Evolutionary conservation across 2,888 invertebrate genomes (phyloP), one percentile per base, ranked within the genome.

Genomic region (Magallana nippona): DNA sequence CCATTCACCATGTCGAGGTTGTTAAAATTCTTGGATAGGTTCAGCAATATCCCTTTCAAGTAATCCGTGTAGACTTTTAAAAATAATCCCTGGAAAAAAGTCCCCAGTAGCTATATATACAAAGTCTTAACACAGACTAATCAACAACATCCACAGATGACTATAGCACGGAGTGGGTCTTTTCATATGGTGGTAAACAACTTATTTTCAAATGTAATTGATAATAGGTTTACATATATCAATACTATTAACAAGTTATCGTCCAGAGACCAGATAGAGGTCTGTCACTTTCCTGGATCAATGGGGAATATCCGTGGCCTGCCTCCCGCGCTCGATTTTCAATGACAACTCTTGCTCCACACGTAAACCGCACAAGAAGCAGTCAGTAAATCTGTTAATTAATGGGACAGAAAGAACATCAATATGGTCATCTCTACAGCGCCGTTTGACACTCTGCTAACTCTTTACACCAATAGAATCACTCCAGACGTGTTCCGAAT

Each of bases 331-430:
- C 27, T 71, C 71, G 71, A 71, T 71, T 71, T 71, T 71, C 71
- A 71, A 71, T 71, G 71, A 71, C 71, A 71, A 71, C 71, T 71
- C 71, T 71, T 32, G 22, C 32, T 27, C 71, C 27, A 71, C 71
- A 71, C 71, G 71, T 71, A 27, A 22, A 71, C 71, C 27, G 71
- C 71, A 13, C 27, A 15, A 32, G 71, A 71, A 71, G 71, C 13
- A 71, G 71, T 71, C 71, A 10, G 71, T 71, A 71, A 27, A 71
- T 71, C 71, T 71, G 71, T 71, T 71, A 44, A 44, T 44, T 44
- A 71, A 71, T 71, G 71, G 71, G 71, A 71, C 32, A 27, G 71
- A 71, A 22, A 71, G 71, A 71, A 71, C 71, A 71, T 71, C 71
- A 71, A 71, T 71, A 71, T 71, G 71, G 71, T 71, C 71, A 71